Evolutionary conservation across 2,797 vertebrate genomes (phyloP), one percentile per base, ranked within the genome.

Genomic region (Lepilemur septentrionalis): DNA sequence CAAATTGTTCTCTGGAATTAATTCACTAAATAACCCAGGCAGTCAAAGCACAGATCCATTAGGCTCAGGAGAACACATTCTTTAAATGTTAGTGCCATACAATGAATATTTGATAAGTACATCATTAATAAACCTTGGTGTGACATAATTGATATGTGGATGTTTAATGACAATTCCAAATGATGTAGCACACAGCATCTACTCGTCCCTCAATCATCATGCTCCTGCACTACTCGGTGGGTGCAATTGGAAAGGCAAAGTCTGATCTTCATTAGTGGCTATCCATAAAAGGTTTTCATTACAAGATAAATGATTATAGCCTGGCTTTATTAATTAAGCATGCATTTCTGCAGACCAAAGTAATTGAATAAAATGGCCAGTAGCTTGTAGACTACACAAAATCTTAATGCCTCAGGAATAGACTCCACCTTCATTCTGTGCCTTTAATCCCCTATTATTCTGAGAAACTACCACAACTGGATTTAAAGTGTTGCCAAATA

Each of bases 281-380:
- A 52, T 85, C 86, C 32, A 23, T 93, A 93, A 97, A 97, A 96
- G 88, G 94, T 94, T 94, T 94, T 93, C 23, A 0, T 95, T 83
- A 91, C 91, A 95, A 98, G 91, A 96, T 61, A 97, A 96, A 97
- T 97, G 50, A 87, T 97, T 96, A 97, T 94, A 82, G 91, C 50
- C 70, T 89, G 82, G 85, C 84, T 98, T 97, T 98, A 98, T 97
- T 98, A 98, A 98, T 98, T 97, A 98, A 96, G 87, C 88, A 96
- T 84, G 97, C 82, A 93, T 96, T 97, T 97, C 80, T 85, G 84
- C 81, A 97, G 94, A 94, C 89, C 25, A 94, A 97, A 84, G 93
- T 97, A 97, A 98, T 97, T 97, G 96, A 97, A 93, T 88, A 84
- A 96, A 95, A 96, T 93, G 94, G 87, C 73, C 85, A 95, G 94